Conservation (phyloP, 2,888 invertebrate species). For the Tinea trinotella region DNA sequence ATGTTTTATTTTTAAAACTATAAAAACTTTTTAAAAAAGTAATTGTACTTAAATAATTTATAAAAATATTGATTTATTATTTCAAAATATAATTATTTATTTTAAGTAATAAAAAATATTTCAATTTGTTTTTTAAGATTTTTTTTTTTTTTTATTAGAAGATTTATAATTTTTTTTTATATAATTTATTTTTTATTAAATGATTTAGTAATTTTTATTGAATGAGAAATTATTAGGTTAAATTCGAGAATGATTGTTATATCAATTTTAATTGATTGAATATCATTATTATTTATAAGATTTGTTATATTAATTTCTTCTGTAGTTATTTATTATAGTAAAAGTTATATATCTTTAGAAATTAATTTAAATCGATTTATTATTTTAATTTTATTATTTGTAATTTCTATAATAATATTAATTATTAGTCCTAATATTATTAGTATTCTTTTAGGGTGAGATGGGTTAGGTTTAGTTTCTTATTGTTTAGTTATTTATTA, state of each 20-base stretch:
- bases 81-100: too few species aligned
- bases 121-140: constrained; percentile 12
- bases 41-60: too few species aligned
- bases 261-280: too few species aligned
- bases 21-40: too few species aligned
- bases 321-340: constrained; percentile 75
- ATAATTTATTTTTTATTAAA: constrained; percentile 59
- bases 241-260: constrained; percentile 58
- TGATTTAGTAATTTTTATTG: constrained; percentile 60
- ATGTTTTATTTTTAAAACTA: too few species aligned
- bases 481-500: too few species aligned
- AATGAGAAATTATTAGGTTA: constrained; percentile 68
- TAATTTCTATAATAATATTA: constrained; percentile 77
- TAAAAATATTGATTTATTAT: too few species aligned
- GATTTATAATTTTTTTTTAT: too few species aligned
- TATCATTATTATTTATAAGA: constrained; percentile 74
- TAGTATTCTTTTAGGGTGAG: constrained; percentile 80
- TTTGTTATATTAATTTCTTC: constrained; percentile 78
- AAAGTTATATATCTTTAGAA: constrained; percentile 71
- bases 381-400: constrained; percentile 76
- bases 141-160: constrained; percentile 50
- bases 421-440: constrained; percentile 79
- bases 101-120: too few species aligned
- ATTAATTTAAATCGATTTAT: constrained; percentile 75
- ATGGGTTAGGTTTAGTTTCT: constrained; percentile 80